phyloP scores from a whole-genome alignment of 2,888 invertebrate genomes.

The Branchinecta sandiegonensis region DNA sequence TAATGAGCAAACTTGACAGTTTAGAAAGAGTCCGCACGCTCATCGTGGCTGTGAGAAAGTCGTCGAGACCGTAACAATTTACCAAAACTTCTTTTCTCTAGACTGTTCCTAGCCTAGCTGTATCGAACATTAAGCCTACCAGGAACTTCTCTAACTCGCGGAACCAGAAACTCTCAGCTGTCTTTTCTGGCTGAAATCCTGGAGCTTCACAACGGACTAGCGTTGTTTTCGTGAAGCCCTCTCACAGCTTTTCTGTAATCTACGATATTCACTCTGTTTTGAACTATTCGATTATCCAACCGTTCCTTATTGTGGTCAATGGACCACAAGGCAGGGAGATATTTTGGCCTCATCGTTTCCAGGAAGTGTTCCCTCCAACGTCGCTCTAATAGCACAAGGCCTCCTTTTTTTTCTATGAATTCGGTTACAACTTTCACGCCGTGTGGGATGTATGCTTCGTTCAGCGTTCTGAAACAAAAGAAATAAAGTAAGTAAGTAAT shows the following conservation, averaged over 20 bases:
- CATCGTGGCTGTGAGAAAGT: too few species aligned
- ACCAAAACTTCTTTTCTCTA: too few species aligned
- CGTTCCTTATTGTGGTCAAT: slow-evolving; percentile 51
- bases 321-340: slow-evolving; percentile 60
- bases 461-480: slow-evolving; percentile 27
- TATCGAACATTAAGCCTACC: too few species aligned
- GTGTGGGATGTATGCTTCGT: slow-evolving; percentile 33
- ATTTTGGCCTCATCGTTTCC: slow-evolving; percentile 50
- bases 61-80: too few species aligned
- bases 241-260: background rate
- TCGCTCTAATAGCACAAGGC: slow-evolving; percentile 51
- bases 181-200: too few species aligned
- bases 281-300: background rate
- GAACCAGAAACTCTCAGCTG: too few species aligned
- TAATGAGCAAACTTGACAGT: too few species aligned
- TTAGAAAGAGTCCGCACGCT: too few species aligned
- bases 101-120: too few species aligned
- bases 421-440: slow-evolving; percentile 33
- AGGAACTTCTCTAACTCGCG: too few species aligned
- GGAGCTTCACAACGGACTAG: too few species aligned
- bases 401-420: slow-evolving; percentile 36
- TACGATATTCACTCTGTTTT: background rate
- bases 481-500: too few species aligned
- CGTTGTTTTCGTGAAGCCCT: background rate
- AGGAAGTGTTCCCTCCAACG: slow-evolving; percentile 64